Evolutionary conservation across 2,888 invertebrate species (phyloP), one percentile per base, ranked within the genome.

Genomic region (Ophioninae sp.): DNA sequence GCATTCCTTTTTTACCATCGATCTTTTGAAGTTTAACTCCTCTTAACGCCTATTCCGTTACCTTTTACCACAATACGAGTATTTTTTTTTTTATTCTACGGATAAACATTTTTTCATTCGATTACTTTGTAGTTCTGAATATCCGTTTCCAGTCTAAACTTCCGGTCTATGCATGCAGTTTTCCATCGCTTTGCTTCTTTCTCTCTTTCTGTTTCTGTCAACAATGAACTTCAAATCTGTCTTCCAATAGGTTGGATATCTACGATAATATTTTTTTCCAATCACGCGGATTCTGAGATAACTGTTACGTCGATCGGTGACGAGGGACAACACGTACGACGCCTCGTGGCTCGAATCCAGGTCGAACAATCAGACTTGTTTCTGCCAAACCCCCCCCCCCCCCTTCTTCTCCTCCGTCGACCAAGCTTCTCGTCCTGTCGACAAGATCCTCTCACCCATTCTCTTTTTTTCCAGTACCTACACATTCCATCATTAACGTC

Each of bases 321-420:
- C 64, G 68, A 20, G 56, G 30, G 37, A 83, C 80, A 61, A 80
- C 77, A 73, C 72, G 44, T 83, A 65, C 64, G 79, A 72, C 67
- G 75, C 44, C 79, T 84, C 79, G 81, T 84, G 81, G 84, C 81
- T 79, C 79, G 84, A 84, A 84, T 81, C 79, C 81, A 84, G 84
- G 84, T 84, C 84, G 81, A 79, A 81, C 79, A 81, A 84, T 84
- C 79, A 67, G 63, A 72, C 63, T 71, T 30, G 75, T 44, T 51
- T 61, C 37, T 1, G 17, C 20, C 56, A 22, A n/a, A n/a, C n/a
- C 8, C 64, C 37, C 37, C 72, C 67, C 30, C n/a, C 44, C 44
- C 64, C 68, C 20, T 39, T 9, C 17, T 30, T 10, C 58, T 58
- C 39, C 69, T 58, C 41, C 41, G 17, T 67, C 41, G 64, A 23